These are phyloP conservation scores for Biston betularia DNA, from an alignment of 2,888 invertebrate genomes.

Conservation along the genomic window DNA sequence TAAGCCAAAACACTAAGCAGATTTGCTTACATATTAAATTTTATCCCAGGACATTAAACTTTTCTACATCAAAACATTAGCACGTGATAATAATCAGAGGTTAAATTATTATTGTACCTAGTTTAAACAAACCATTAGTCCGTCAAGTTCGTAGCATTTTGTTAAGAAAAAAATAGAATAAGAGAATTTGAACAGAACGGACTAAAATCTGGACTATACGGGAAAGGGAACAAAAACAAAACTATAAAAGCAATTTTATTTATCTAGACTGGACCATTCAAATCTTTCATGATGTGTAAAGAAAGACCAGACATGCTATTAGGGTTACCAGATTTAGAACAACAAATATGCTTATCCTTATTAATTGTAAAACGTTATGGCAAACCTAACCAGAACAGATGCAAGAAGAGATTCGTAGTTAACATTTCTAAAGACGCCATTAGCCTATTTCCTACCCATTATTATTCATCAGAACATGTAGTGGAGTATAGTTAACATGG, in stretches of 20 bases:
- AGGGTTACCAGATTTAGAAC: neutral
- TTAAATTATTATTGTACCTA: conserved; percentile 16
- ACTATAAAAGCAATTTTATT: neutral
- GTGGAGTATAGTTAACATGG: too few species aligned
- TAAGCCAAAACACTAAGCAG: conserved; percentile 47
- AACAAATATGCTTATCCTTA: neutral
- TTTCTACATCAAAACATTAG: conserved; percentile 5
- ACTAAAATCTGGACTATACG: neutral
- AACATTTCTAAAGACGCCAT: conserved; percentile 26
- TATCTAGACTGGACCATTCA: neutral
- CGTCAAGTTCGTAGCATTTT: conserved; percentile 3
- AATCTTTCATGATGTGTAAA: neutral
- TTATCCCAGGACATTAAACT: conserved; percentile 10
- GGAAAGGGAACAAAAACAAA: neutral
- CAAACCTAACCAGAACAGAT: conserved; percentile 25
- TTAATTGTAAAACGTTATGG: conserved; percentile 26
- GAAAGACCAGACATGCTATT: neutral
- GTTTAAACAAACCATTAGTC: conserved; percentile 8
- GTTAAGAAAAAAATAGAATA: neutral
- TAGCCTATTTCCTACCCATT: conserved; percentile 36
- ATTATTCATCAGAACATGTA: conserved; percentile 36
- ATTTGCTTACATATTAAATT: conserved; percentile 24
- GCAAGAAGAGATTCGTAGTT: conserved; percentile 29
- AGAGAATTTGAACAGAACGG: neutral
- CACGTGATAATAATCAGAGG: conserved; percentile 10